Evolutionary conservation across 1,140 invertebrate genomes (phyloP).

Genomic region (Macrostomum lignano): DNA sequence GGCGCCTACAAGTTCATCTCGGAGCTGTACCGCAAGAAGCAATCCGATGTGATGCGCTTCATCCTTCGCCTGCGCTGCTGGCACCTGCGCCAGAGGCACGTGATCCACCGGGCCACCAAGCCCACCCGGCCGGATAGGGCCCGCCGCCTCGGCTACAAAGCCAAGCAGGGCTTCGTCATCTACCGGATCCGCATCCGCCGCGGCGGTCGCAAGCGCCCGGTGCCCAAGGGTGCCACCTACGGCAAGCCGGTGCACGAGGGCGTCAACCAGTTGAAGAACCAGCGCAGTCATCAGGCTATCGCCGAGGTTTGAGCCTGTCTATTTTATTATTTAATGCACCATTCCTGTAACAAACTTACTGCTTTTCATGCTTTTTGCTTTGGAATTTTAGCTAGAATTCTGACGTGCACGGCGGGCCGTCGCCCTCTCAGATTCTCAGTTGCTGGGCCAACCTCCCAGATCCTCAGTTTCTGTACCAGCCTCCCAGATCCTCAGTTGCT

Average conservation of each 20-base stretch:
- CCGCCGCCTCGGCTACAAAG: constrained; percentile 69
- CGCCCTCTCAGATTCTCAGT: no score
- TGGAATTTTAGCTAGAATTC: no score
- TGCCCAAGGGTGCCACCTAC: constrained; percentile 86
- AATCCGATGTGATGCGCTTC: constrained; percentile 37
- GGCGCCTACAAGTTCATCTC: constrained; percentile 33
- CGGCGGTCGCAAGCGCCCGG: constrained; percentile 87
- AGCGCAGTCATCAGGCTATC: constrained; percentile 67
- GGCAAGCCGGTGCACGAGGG: constrained; percentile 97
- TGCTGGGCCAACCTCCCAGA: no score
- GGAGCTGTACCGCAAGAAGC: constrained; percentile 93
- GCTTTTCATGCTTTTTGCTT: no score
- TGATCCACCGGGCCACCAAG: constrained; percentile 64
- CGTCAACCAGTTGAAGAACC: constrained; percentile 85
- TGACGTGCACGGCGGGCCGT: no score
- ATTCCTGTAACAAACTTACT: no score
- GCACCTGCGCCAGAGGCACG: constrained; percentile 85
- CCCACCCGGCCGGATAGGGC: constrained; percentile 95
- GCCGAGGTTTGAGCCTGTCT: constrained; percentile 62
- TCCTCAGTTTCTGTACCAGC: no score
- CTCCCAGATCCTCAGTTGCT: no score
- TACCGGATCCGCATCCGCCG: constrained; percentile 86
- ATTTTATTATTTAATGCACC: constrained; percentile 15
- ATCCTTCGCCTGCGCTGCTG: constrained; percentile 57
- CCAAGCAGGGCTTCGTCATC: constrained; percentile 90